Evolutionary conservation across 2,888 invertebrate genomes (phyloP), one percentile per base, ranked within the genome.

Genomic region (Cantharis nigra): DNA sequence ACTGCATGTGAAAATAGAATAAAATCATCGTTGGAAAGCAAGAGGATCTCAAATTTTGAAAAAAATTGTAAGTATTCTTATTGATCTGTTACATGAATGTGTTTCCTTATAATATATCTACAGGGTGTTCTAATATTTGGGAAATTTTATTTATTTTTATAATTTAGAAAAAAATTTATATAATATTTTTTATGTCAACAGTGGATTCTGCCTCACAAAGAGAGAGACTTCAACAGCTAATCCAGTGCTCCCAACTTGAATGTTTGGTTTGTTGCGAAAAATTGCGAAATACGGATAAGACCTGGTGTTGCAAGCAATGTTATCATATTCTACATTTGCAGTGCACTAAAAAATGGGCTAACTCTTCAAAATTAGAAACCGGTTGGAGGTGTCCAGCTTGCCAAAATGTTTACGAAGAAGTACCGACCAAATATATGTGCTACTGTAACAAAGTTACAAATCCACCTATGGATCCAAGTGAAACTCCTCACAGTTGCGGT

Each of bases 381-480:
- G 95, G 95, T 76, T 99, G 99, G 99, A 93, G 98, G 18, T 99
- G 99, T 87, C 98, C 98, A 0, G 97, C 97, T 0, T 99, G 99
- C 87, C 98, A 98, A 88, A 95, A 96, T 87, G 92, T 94, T 2
- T 93, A 92, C 76, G 89, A 91, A 14, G 90, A 91, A 23, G 91
- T 96, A 73, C 98, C 98, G 0, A 90, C 91, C 0, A 93, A 95
- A 73, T 98, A 98, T 87, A 90, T 91, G 14, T 99, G 99, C 87
- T 98, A 97, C 89, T 99, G 99, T 87, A 96, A 96, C 23, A 95
- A 96, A 86, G 87, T 90, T 1, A 91, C 91, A 64, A 92, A 94
- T 84, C 97, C 97, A 0, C 92, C 93, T 77, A 93, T 93, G 88
- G 93, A 93, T 86, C 93, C 95, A 2, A 92, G 92, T 65, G 93